These are phyloP conservation scores for Ischnura elegans DNA, from an alignment of 2,888 invertebrate species.

Conservation along the genomic window DNA sequence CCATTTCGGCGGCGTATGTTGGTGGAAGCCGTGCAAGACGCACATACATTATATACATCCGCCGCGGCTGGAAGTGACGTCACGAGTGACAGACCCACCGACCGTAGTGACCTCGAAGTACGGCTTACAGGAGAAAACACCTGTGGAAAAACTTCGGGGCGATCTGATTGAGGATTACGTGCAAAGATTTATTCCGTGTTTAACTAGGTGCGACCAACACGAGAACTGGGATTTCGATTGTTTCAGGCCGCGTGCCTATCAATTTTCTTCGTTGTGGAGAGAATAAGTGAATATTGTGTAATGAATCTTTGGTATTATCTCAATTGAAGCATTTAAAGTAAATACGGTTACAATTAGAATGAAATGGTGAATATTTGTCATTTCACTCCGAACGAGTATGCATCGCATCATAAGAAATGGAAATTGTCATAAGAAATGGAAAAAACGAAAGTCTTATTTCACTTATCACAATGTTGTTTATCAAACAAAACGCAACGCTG, in stretches of 20 bases:
- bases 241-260: no score
- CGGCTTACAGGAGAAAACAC: conserved; percentile 39
- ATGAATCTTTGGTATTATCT: no score
- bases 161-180: neutral
- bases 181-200: neutral
- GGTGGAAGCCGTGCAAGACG: conserved; percentile 38
- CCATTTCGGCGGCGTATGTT: conserved; percentile 38
- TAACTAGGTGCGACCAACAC: neutral
- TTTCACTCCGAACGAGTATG: neutral
- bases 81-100: conserved; percentile 49
- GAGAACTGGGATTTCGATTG: no score
- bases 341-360: neutral
- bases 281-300: no score
- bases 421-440: no score
- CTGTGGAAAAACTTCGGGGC: conserved; percentile 26
- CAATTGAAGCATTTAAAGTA: neutral
- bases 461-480: neutral
- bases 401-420: no score
- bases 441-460: neutral
- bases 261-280: no score
- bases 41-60: conserved; percentile 20
- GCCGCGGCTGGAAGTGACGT: conserved; percentile 58
- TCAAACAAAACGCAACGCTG: neutral
- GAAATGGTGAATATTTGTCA: neutral
- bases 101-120: conserved; percentile 53